phyloP scores from a whole-genome alignment of 2,888 invertebrate species.

The Heteropelma amictum region DNA sequence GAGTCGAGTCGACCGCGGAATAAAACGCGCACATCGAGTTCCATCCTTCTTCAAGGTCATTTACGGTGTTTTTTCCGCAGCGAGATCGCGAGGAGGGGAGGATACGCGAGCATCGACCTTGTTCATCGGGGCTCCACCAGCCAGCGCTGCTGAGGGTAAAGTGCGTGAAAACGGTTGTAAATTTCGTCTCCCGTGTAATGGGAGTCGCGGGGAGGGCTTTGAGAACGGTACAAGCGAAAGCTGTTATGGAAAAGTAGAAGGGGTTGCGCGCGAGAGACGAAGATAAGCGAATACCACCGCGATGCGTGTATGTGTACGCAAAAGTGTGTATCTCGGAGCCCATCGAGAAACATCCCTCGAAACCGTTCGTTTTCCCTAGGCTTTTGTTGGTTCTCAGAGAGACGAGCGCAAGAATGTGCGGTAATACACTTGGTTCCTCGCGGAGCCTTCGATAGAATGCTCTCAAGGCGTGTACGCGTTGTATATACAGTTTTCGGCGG shows the following conservation, averaged over 20 bases:
- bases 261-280: slow-evolving; percentile 16
- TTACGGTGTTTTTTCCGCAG: too few relatives aligned
- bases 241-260: slow-evolving; percentile 42
- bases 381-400: slow-evolving; percentile 49
- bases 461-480: neutral
- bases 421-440: slow-evolving; percentile 73
- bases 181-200: slow-evolving; percentile 72
- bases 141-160: slow-evolving; percentile 68
- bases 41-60: too few relatives aligned
- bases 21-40: slow-evolving; percentile 43
- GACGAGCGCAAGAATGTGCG: slow-evolving; percentile 73
- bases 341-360: slow-evolving; percentile 54
- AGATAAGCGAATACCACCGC: neutral
- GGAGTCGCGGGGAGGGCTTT: slow-evolving; percentile 68
- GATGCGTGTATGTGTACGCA: slow-evolving; percentile 25
- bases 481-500: slow-evolving; percentile 14
- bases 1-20: slow-evolving; percentile 47
- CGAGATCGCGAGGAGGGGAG: too few relatives aligned
- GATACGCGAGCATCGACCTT: slow-evolving; percentile 58
- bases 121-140: too few relatives aligned
- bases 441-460: too few relatives aligned
- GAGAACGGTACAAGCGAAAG: slow-evolving; percentile 71
- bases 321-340: slow-evolving; percentile 37
- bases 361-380: slow-evolving; percentile 47
- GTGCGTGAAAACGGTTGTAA: slow-evolving; percentile 75